Base-by-base conservation (phyloP, 2,888 invertebrate genomes). In the Drosophila pegasa region DNA sequence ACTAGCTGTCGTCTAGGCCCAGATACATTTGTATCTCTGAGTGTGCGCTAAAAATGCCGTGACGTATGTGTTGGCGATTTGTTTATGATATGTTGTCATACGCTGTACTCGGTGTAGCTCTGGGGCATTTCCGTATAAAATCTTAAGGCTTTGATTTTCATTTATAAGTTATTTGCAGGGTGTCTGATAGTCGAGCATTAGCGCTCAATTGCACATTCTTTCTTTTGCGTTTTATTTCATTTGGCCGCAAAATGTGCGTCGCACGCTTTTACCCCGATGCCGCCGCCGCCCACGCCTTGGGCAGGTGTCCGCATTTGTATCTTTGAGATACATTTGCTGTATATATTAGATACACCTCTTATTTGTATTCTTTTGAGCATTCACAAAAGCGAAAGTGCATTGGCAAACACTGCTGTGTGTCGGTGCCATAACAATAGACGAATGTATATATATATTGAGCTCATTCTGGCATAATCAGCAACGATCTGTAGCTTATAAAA, bases 351-450 rank as follows among this genome's bases (percentile, higher is more conserved):
- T 18, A 82, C 76, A 65, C 60, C 64, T 48, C 41, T 37, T 59
- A 48, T 61, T 41, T 56, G 27, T 38, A 38, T 40, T 58, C 35
- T 51, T 20, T 40, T 51, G 9, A 59, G 40, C 25, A 60, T 38
- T 20, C 48, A 29, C 27, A 72, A 79, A 82, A 86, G 63, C 71
- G 87, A 82, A 82, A 86, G 84, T 86, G 80, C 77, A 71, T 33
- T 65, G 65, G 59, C 27, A 31, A 20, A 31, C 29, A 48, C 8
- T 7, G 29, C 38, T 59, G 41, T 68, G 8, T 56, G 33, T 12
- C 41, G 27, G 29, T 29, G 29, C 29, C 18, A 47, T 25, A 47
- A 16, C 20, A 54, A 16, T 41, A 25, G n/a, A 51, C 25, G 2
- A 27, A 9, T 20, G 1, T 29, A 29, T 20, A 29, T 25, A 25